A percentile compares a stretch with the other conserved stretches of the same genome.
Evolutionary conservation across 1,140 invertebrate species (phyloP).

Genomic region (Lucilia sericata): DNA sequence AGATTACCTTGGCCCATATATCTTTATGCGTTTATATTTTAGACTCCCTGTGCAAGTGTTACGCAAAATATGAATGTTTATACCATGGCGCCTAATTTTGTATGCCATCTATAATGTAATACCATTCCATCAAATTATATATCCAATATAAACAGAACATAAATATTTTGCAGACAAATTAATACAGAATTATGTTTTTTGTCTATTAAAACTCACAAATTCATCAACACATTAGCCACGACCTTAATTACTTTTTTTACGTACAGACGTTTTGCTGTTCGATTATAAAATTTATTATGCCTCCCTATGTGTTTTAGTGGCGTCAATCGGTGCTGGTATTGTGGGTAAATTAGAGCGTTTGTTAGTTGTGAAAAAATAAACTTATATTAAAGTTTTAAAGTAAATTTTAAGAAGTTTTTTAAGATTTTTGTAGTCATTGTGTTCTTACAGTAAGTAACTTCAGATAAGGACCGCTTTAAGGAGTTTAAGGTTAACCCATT

Average conservation of each 20-base stretch:
- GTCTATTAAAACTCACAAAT: neutral
- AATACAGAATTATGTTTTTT: neutral
- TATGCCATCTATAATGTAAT: neutral
- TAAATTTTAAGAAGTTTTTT: too few relatives aligned
- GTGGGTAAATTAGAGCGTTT: neutral
- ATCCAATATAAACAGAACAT: neutral
- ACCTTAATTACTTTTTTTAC: constrained; percentile 4
- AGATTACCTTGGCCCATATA: too few relatives aligned
- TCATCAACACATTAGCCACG: neutral
- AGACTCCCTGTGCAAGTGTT: neutral
- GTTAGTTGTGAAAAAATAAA: too few relatives aligned
- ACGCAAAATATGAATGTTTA: neutral
- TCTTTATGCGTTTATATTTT: neutral
- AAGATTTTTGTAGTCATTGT: too few relatives aligned
- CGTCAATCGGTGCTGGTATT: neutral
- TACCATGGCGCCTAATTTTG: neutral
- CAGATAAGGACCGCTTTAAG: too few relatives aligned
- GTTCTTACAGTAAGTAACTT: too few relatives aligned
- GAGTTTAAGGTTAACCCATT: too few relatives aligned
- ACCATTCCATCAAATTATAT: neutral
- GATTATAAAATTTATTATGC: neutral
- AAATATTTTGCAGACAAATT: constrained; percentile 17
- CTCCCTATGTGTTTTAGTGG: neutral
- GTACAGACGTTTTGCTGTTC: neutral
- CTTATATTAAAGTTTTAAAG: too few relatives aligned